Base-by-base conservation (phyloP, 2,888 invertebrate genomes). In the Nineta flava region DNA sequence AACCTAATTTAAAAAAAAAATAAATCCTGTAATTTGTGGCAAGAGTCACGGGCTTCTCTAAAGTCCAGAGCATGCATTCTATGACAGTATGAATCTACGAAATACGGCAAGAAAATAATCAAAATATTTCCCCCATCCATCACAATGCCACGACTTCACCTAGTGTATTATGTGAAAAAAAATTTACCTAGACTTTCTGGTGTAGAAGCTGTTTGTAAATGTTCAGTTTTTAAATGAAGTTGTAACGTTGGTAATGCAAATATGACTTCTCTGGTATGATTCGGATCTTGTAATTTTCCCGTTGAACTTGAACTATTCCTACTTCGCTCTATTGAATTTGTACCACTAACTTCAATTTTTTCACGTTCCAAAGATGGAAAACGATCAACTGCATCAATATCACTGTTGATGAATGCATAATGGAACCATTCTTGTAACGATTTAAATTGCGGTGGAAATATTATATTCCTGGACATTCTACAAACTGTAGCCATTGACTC, bases 371-470 rank as follows among this genome's bases (percentile, higher is more conserved):
- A 73, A 12, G 86, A 86, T 2, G 94, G 94, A 66, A 95, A 95
- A 52, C 84, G 74, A 65, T 93, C 91, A 54, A 94, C 87, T 55
- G 86, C 91, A 70, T 94, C 94, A 50, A 94, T 86, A 68, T 94
- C 94, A 65, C 88, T 87, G 58, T 87, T 88, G 16, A 91, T 86
- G 70, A 96, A 95, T 0, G 95, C 91, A 67, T 96, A 96, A 59
- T 87, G 84, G 72, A 96, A 95, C 95, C 96, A 96, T 68, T 96
- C 95, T 60, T 86, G 83, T 40, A 95, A 75, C 35, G 87, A 87
- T 67, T 92, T 87, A 68, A 94, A 94, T 69, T 94, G 94, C 31
- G 94, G 95, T 54, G 94, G 94, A 70, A 95, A 94, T 53, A 93
- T 80, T 53, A 93, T 83, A 56, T 87, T 91, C 47, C 95, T 75